phyloP scores from a whole-genome alignment of 2,888 invertebrate species.

The Rotaria macrura region DNA sequence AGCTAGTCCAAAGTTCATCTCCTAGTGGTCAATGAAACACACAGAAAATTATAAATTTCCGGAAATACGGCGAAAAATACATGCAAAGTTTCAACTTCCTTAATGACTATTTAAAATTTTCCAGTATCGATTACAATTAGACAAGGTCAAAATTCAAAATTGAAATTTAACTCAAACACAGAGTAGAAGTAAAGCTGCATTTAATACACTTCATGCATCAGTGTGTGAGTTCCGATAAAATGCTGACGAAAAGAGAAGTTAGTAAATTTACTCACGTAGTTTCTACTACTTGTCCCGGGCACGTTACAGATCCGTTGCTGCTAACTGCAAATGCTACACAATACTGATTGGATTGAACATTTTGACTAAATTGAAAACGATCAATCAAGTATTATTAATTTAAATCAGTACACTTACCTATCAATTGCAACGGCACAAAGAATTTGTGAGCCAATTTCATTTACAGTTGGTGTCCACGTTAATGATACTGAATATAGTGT shows the following conservation, averaged over 20 bases:
- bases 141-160: too few relatives aligned
- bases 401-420: not conserved
- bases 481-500: not conserved
- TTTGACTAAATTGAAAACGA: not conserved
- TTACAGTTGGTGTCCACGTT: not conserved
- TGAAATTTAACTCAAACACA: too few relatives aligned
- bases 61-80: too few relatives aligned
- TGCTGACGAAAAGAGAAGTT: not conserved
- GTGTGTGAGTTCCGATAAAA: not conserved
- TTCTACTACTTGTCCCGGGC: not conserved
- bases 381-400: too few relatives aligned
- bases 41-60: too few relatives aligned
- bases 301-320: not conserved
- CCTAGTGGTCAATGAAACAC: too few relatives aligned
- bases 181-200: too few relatives aligned
- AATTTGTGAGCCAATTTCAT: not conserved
- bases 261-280: not conserved
- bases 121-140: too few relatives aligned
- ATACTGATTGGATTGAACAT: not conserved
- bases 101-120: too few relatives aligned
- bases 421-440: conserved; percentile 3
- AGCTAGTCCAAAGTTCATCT: too few relatives aligned
- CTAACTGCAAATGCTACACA: not conserved
- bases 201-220: too few relatives aligned
- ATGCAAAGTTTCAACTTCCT: too few relatives aligned